These are phyloP conservation scores for Pachyrhynchus sulphureomaculatus DNA, from an alignment of 1,140 invertebrate genomes.

Conservation along the genomic window DNA sequence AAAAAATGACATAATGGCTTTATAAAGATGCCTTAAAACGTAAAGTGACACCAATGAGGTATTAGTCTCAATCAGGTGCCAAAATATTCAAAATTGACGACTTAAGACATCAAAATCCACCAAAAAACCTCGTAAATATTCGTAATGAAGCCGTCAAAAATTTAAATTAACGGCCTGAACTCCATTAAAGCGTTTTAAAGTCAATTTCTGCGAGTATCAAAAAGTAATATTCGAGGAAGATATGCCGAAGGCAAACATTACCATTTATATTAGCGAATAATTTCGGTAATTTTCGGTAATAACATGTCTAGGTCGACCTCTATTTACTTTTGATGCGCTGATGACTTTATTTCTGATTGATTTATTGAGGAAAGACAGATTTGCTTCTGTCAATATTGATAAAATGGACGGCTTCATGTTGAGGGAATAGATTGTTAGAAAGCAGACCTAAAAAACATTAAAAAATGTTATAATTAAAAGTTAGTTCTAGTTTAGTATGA, in stretches of 20 bases:
- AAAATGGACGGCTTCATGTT: not conserved
- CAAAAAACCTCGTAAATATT: conserved; percentile 20
- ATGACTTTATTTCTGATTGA: conserved; percentile 28
- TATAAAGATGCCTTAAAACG: conserved; percentile 3
- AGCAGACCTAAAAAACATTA: too few species aligned
- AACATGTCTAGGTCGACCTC: conserved; percentile 13
- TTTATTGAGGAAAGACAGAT: conserved; percentile 8
- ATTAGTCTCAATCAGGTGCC: conserved; percentile 7
- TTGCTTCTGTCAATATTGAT: not conserved
- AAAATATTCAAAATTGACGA: conserved; percentile 14
- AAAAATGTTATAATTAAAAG: too few species aligned
- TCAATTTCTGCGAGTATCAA: conserved; percentile 19
- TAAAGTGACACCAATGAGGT: not conserved
- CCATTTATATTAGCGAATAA: conserved; percentile 28
- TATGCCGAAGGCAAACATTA: conserved; percentile 16
- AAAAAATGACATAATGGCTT: not conserved
- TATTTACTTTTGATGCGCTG: conserved; percentile 16
- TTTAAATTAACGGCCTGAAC: conserved; percentile 12
- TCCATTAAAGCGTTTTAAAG: conserved; percentile 21
- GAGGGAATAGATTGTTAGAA: too few species aligned
- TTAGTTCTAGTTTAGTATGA: too few species aligned
- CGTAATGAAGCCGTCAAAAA: conserved; percentile 13
- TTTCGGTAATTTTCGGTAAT: conserved; percentile 21
- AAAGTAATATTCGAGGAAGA: conserved; percentile 4
- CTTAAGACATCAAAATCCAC: not conserved